phyloP scores from a whole-genome alignment of 1,140 invertebrate species.

The Papilio aristodemus region DNA sequence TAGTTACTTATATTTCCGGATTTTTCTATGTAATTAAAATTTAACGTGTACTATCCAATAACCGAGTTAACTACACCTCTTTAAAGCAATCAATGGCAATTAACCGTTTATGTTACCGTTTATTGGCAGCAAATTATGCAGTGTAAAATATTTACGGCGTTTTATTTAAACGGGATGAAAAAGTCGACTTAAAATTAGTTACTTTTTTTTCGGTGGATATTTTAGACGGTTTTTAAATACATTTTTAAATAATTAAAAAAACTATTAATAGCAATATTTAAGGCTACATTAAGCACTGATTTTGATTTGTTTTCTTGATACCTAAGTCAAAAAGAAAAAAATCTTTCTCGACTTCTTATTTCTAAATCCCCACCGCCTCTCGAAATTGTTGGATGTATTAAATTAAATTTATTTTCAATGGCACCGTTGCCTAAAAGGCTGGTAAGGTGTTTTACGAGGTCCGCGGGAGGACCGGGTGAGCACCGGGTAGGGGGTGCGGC shows the following conservation, averaged over 20 bases:
- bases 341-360: background rate
- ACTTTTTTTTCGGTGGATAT: no score
- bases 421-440: constrained; percentile 24
- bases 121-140: background rate
- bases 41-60: background rate
- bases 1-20: no score
- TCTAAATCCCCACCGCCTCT: background rate
- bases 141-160: background rate
- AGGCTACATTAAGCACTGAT: background rate
- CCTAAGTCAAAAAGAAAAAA: background rate
- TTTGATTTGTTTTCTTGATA: background rate
- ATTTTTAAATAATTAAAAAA: background rate
- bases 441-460: constrained; percentile 42
- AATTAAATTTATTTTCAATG: constrained; percentile 11
- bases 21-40: background rate
- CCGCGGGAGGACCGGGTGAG: constrained; percentile 43
- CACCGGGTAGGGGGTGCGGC: constrained; percentile 48
- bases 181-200: background rate
- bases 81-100: background rate
- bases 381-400: constrained; percentile 8
- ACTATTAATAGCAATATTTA: background rate
- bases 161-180: background rate
- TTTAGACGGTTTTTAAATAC: background rate
- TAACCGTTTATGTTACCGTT: background rate
- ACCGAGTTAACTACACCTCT: background rate